Percentiles rank a stretch among this genome's conserved stretches.
Evolutionary conservation across 2,888 invertebrate species (phyloP).

Genomic region (Eristalinus aeneus): DNA sequence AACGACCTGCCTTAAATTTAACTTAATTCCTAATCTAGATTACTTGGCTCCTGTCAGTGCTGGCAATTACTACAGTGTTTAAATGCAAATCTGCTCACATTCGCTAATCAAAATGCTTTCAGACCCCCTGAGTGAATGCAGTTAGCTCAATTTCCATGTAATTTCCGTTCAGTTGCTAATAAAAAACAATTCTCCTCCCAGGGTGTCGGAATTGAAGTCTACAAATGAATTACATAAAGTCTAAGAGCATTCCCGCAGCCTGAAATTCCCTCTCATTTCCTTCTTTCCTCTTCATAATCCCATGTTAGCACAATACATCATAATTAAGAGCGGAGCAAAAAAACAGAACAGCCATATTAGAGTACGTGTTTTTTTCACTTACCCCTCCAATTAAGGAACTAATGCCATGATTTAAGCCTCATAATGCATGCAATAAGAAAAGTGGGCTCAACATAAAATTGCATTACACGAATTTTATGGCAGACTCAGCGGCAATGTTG

Average conservation of each 20-base stretch:
- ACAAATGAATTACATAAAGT: too few species aligned
- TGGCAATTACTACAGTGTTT: too few species aligned
- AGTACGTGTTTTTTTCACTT: slow-evolving; percentile 19
- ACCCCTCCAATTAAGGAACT: slow-evolving; percentile 9
- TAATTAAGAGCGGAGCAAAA: not conserved
- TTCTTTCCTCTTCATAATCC: not conserved
- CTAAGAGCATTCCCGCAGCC: not conserved
- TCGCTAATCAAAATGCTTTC: too few species aligned
- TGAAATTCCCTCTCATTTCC: not conserved
- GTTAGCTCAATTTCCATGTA: too few species aligned
- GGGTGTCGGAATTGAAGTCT: too few species aligned
- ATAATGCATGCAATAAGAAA: not conserved
- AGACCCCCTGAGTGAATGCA: too few species aligned
- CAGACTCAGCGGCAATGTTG: slow-evolving; percentile 25
- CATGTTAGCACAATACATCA: not conserved
- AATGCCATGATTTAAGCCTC: not conserved
- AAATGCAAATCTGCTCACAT: too few species aligned
- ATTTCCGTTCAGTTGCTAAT: too few species aligned
- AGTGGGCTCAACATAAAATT: not conserved
- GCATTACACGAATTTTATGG: slow-evolving; percentile 19
- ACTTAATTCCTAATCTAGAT: too few species aligned
- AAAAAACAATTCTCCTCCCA: too few species aligned
- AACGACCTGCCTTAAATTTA: too few species aligned
- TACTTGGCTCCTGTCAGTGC: too few species aligned
- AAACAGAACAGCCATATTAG: not conserved